Conservation (phyloP, 2,888 invertebrate species). For the Noctuana brunneofusca region DNA sequence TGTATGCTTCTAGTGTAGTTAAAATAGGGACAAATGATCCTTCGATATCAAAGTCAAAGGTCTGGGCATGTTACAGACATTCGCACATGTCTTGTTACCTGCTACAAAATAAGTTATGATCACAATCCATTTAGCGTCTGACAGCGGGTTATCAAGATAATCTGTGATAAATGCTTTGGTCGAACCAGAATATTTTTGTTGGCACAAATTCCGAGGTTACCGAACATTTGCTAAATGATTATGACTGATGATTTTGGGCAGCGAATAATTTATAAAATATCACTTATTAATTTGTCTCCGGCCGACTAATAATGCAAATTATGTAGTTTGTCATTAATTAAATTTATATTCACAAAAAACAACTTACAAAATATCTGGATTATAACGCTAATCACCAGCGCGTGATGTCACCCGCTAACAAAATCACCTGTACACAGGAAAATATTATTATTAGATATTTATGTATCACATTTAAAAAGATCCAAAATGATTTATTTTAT, state of each 20-base stretch:
- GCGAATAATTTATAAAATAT: not conserved
- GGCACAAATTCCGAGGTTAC: not conserved
- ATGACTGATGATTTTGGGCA: not conserved
- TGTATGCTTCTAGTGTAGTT: not conserved
- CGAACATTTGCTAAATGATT: not conserved
- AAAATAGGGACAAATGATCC: not conserved
- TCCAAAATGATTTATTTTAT: no score
- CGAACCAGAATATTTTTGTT: conserved; percentile 3
- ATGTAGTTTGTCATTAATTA: not conserved
- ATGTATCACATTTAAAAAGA: no score
- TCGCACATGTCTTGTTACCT: conserved; percentile 11
- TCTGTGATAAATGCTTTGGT: conserved; percentile 11
- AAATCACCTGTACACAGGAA: no score
- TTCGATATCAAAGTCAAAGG: not conserved
- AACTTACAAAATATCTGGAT: not conserved
- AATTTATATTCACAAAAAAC: not conserved
- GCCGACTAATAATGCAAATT: not conserved
- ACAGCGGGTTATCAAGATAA: conserved; percentile 19
- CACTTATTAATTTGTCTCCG: not conserved
- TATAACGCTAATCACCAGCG: not conserved
- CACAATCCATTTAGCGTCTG: conserved; percentile 9
- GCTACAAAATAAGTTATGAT: conserved; percentile 15
- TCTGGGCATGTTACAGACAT: not conserved
- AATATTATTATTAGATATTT: no score
- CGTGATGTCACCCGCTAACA: not conserved